A percentile compares a stretch with the other conserved stretches of the same genome.
Conservation (phyloP, 2,113 vertebrate species). For the Colossoma macropomum region DNA sequence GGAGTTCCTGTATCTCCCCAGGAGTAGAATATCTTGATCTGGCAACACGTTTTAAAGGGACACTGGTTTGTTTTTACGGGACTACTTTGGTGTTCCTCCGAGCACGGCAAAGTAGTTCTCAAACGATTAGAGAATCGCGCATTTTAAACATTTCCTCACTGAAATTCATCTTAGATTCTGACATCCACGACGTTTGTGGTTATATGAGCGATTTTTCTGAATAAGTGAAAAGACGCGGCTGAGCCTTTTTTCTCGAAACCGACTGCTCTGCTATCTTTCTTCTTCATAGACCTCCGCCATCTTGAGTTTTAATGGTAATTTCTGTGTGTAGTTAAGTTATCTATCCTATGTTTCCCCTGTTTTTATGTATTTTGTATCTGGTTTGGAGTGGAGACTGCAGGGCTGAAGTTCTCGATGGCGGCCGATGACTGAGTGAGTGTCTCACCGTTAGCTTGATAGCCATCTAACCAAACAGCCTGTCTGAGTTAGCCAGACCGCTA, state of each 20-base stretch:
- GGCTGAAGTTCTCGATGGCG: neutral
- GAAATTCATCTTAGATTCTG: neutral
- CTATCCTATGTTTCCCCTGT: neutral
- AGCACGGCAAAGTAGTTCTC: conserved; percentile 25
- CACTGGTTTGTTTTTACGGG: conserved; percentile 40
- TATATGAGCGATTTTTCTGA: neutral
- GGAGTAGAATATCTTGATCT: neutral
- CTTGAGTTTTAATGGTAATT: conserved; percentile 85
- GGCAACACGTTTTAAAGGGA: conserved; percentile 49
- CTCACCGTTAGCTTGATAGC: neutral
- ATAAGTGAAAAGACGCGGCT: neutral
- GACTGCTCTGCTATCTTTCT: conserved; percentile 18
- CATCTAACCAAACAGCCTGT: neutral
- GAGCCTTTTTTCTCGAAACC: neutral
- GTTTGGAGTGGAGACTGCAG: neutral
- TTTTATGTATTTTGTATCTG: neutral
- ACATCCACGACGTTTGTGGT: neutral
- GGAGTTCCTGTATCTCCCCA: neutral
- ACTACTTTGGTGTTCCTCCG: conserved; percentile 52
- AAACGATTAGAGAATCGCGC: neutral
- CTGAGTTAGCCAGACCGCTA: conserved; percentile 32
- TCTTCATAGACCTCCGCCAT: conserved; percentile 69
- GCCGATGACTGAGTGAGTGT: conserved; percentile 68
- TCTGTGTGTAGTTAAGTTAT: conserved; percentile 35
- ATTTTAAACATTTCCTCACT: neutral